phyloP scores from a whole-genome alignment of 2,888 invertebrate genomes.

The Lasioglossum marginatum region DNA sequence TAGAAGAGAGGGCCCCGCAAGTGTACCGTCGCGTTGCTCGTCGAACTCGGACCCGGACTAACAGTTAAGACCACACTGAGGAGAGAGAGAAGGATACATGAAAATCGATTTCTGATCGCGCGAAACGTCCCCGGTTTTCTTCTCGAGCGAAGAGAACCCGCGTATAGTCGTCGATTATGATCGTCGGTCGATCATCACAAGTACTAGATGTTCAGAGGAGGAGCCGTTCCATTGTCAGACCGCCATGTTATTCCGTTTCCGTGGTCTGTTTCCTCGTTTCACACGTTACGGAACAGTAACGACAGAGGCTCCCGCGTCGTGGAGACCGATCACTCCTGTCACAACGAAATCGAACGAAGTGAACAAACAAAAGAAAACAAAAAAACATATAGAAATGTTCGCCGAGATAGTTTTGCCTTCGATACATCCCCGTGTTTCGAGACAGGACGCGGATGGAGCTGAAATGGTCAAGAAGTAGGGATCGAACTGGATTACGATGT shows the following conservation, averaged over 20 bases:
- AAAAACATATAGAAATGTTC: slow-evolving; percentile 12
- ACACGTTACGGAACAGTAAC: slow-evolving; percentile 35
- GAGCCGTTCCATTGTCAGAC: slow-evolving; percentile 6
- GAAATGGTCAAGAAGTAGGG: not conserved
- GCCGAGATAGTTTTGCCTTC: slow-evolving; percentile 32
- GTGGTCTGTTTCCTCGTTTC: slow-evolving; percentile 45
- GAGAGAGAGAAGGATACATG: not conserved
- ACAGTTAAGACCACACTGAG: not conserved
- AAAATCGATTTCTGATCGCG: not conserved
- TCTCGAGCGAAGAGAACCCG: not conserved
- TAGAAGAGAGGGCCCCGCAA: not conserved
- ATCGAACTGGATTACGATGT: not conserved
- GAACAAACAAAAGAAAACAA: not conserved
- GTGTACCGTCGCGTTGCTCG: slow-evolving; percentile 56
- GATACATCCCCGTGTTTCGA: slow-evolving; percentile 56
- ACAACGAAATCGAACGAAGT: slow-evolving; percentile 61
- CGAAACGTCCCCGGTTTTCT: slow-evolving; percentile 31
- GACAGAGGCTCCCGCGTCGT: slow-evolving; percentile 36
- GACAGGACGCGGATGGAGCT: slow-evolving; percentile 37
- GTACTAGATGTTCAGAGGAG: not conserved
- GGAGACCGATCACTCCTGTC: slow-evolving; percentile 61
- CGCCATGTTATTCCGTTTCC: slow-evolving; percentile 37
- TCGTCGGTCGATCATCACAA: not conserved
- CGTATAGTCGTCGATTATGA: not conserved
- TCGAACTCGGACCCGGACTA: slow-evolving; percentile 53